Percentiles rank a stretch among this genome's conserved stretches.
Conservation (phyloP, 2,888 invertebrate species). For the Dyspetes luteomarginatus region DNA sequence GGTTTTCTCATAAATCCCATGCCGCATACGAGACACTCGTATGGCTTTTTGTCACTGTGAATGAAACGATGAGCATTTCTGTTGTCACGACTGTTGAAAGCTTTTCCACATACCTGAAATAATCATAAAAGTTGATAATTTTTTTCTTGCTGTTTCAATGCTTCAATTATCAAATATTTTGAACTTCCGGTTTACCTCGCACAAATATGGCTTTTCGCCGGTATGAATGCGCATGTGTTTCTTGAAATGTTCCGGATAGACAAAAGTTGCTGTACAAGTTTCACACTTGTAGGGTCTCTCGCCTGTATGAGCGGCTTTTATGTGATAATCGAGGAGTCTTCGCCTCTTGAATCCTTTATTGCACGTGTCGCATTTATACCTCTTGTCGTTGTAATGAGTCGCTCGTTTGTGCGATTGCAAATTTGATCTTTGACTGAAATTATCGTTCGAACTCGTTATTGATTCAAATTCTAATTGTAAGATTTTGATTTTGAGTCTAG, state of each 20-base stretch:
- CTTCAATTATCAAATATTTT: neutral
- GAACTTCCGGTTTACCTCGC: conserved; percentile 85
- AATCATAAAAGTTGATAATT: neutral
- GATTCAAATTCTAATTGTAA: neutral
- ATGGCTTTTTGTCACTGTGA: conserved; percentile 94
- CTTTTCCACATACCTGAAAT: conserved; percentile 90
- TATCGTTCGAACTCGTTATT: neutral
- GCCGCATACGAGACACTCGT: conserved; percentile 92
- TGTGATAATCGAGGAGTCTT: conserved; percentile 91
- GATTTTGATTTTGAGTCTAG: neutral
- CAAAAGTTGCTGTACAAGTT: conserved; percentile 90
- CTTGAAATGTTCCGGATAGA: conserved; percentile 93
- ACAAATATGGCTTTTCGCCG: conserved; percentile 90
- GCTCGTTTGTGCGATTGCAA: conserved; percentile 91
- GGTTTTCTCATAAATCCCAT: conserved; percentile 94
- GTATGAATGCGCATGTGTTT: conserved; percentile 92
- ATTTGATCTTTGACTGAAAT: conserved; percentile 90
- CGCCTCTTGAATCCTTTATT: conserved; percentile 89
- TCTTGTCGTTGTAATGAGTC: conserved; percentile 91
- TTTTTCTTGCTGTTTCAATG: neutral
- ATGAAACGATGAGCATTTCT: conserved; percentile 93
- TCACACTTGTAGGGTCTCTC: conserved; percentile 91
- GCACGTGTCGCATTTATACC: conserved; percentile 89
- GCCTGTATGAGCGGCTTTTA: conserved; percentile 92
- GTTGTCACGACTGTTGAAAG: conserved; percentile 93